Evolutionary conservation across 2,888 invertebrate species (phyloP), one percentile per base, ranked within the genome.

Genomic region (Leucophenga maculata): DNA sequence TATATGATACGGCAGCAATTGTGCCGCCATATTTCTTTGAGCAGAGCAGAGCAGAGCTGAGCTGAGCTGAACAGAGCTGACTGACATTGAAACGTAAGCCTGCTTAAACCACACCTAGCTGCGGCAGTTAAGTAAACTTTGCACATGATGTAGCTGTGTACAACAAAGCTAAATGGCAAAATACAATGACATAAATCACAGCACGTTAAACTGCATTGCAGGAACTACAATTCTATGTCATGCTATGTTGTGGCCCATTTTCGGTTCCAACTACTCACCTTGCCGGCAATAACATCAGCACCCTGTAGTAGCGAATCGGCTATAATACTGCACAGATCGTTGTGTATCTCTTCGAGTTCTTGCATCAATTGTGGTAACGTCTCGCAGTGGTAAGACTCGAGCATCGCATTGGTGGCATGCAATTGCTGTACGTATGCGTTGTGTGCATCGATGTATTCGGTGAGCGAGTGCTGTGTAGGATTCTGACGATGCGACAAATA

Each of bases 381-480:
- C 82, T 94, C 93, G 78, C 92, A 92, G 86, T 95, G 93, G 89
- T 96, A 98, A 85, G 95, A 94, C 80, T 97, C 96, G 77, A 96
- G 91, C 93, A 97, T 96, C 48, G 96, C 95, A 87, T 98, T 98
- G 77, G 97, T 96, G 59, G 97, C 96, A 77, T 95, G 94, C 76
- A 98, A 90, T 86, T 97, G 97, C 80, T 97, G 95, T 73, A 98
- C 94, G 89, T 97, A 97, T 75, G 94, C 94, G 90, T 98, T 98
- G 90, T 98, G 97, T 14, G 95, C 93, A 86, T 97, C 96, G 87
- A 96, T 94, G 89, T 97, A 97, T 69, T 92, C 92, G 70, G 93
- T 93, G 77, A 94, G 89, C 68, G 92, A 91, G 54, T 92, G 92
- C 69, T 93, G 93, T 77, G 91, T 94, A 73, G 93, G 93, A 79